These are phyloP conservation scores for Aphidius gifuensis DNA, from an alignment of 1,140 invertebrate species.

Conservation along the genomic window DNA sequence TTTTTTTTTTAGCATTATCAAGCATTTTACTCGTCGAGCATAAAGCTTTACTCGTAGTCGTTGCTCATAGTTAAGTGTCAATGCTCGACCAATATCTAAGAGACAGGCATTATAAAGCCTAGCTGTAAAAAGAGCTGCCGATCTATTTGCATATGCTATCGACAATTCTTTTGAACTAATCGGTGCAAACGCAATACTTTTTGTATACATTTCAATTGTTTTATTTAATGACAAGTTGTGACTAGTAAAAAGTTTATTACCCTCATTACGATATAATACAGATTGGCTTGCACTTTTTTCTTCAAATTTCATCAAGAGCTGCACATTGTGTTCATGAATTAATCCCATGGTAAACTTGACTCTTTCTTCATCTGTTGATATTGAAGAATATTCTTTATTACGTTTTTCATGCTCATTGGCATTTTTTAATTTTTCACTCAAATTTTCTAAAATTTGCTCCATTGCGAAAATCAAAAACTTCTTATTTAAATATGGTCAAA, in stretches of 20 bases:
- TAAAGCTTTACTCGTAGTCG: slow-evolving; percentile 19
- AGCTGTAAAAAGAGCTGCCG: slow-evolving; percentile 19
- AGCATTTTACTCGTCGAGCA: slow-evolving; percentile 15
- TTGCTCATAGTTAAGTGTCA: slow-evolving; percentile 17
- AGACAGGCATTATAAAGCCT: slow-evolving; percentile 23
- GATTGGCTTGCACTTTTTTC: background rate
- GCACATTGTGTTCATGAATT: background rate
- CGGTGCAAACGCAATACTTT: slow-evolving; percentile 20
- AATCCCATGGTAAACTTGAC: slow-evolving; percentile 9
- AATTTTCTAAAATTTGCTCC: slow-evolving; percentile 3
- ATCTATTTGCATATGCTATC: slow-evolving; percentile 23
- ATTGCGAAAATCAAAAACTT: background rate
- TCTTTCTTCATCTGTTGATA: slow-evolving; percentile 11
- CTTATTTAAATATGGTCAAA: no score
- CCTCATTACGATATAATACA: background rate
- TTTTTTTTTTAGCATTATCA: background rate
- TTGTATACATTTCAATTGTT: slow-evolving; percentile 21
- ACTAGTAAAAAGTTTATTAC: background rate
- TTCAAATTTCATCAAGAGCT: background rate
- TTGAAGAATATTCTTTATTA: slow-evolving; percentile 1
- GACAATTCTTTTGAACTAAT: slow-evolving; percentile 17
- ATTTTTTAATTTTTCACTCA: background rate
- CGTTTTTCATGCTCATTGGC: background rate
- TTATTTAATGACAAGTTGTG: background rate
- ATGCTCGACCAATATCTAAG: slow-evolving; percentile 20